Base-by-base conservation (phyloP, 2,888 invertebrate genomes). In the Leucophenga montana region DNA sequence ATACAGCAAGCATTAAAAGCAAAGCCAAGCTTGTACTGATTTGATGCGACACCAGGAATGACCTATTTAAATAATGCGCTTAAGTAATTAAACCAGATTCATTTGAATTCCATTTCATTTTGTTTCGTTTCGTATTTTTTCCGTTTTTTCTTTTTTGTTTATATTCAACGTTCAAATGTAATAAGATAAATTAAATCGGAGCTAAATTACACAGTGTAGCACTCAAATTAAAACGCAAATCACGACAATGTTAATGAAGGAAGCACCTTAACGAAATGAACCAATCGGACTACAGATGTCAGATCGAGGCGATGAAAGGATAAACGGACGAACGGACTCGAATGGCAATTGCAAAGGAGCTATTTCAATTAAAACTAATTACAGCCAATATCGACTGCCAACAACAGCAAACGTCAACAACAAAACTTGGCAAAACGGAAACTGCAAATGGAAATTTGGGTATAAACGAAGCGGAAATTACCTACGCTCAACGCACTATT, bases 301-400 rank as follows among this genome's bases (percentile, higher is more conserved):
- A 53, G 20, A 18, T 20, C 16, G 16, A 53, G 14, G 20, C 27
- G 31, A 57, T 27, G 31, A 18, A 54, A 54, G 18, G 18, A 9
- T 31, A 44, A 46, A 16, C 57, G 44, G 44, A 48, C 16, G 16
- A 33, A 39, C 39, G 39, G 39, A 39, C 11, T 5, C 39, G 72
- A 74, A 77, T 71, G 77, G 76, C 74, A 76, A 77, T 20, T 39
- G 33, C 46, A 67, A 22, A 82, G 85, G 72, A 84, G 80, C 84
- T 83, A 83, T 83, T 84, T 83, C 85, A 85, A 86, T 85, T 85
- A 85, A 83, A 85, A 79, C 86, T 86, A 86, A 85, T 86, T 85
- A 84, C 82, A 82, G 72, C 80, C 85, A 83, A 85, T 82, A 82
- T 82, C 82, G 84, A 83, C 80, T 80, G 85, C 78, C 84, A 85